phyloP scores from a whole-genome alignment of 2,888 invertebrate species.

The Apamea crenata region DNA sequence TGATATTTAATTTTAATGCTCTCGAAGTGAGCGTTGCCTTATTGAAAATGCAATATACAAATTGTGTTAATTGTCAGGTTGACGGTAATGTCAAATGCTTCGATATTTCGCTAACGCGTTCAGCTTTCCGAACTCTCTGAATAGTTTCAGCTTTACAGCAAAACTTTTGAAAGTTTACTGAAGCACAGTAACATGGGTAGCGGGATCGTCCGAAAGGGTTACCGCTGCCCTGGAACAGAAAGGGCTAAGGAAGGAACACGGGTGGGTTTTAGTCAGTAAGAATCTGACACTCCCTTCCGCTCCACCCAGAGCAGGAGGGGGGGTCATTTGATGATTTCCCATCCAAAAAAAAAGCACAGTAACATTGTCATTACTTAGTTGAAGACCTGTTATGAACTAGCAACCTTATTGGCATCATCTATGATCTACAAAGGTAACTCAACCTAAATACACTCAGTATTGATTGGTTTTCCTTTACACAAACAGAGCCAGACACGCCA shows the following conservation, averaged over 20 bases:
- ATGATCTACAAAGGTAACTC: not conserved
- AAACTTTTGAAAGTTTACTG: not conserved
- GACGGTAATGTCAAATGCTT: not conserved
- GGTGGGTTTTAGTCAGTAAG: no score
- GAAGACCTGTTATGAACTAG: not conserved
- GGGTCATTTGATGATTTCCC: no score
- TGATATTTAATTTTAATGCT: constrained; percentile 70
- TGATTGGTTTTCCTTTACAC: not conserved
- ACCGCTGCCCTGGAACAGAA: no score
- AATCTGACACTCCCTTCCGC: no score
- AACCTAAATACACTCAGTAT: not conserved
- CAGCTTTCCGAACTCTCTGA: not conserved
- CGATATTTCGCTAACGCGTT: not conserved
- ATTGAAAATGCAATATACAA: constrained; percentile 38
- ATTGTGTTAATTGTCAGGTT: constrained; percentile 24
- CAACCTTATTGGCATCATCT: not conserved
- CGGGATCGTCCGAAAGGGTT: no score
- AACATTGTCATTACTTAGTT: not conserved
- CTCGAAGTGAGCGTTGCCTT: constrained; percentile 53
- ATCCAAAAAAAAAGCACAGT: no score
- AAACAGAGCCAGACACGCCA: not conserved
- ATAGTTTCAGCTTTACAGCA: not conserved
- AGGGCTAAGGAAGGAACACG: no score
- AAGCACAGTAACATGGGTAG: not conserved
- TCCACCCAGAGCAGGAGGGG: no score